Evolutionary conservation across 2,113 vertebrate species (phyloP), one percentile per base, ranked within the genome.

Genomic region (Polyodon spathula): DNA sequence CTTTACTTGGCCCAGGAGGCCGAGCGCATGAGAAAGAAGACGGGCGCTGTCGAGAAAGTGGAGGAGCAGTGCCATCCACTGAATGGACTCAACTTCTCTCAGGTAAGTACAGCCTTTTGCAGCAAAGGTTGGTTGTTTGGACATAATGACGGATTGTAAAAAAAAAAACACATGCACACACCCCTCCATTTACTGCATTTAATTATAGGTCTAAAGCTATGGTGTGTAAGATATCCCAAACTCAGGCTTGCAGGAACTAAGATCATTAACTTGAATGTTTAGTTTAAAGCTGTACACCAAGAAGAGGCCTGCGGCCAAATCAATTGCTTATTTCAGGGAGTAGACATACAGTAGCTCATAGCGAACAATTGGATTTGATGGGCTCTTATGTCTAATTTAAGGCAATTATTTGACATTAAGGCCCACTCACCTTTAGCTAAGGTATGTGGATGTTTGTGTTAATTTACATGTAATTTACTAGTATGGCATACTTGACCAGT

Each of bases 11-110:
- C 92, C 4, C 92, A 94, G 78, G 92, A 94, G 76, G 91, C 91
- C 0, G 87, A 94, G 75, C 73, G 88, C 44, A 89, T 92, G 73
- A 84, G 78, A 73, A 97, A 95, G 69, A 86, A 74, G 64, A 95
- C 85, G 0, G 92, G 93, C 0, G 92, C 90, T 1, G 90, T 96
- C 3, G 93, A 97, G 73, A 90, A 88, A 68, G 92, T 93, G 55
- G 91, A 97, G 73, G 92, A 96, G 61, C 92, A 95, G 67, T 95
- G 93, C 62, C 90, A 90, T 67, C 92, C 89, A 0, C 81, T 94
- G 40, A 93, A 94, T 15, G 88, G 90, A 8, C 83, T 96, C 61
- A 94, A 91, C 75, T 91, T 94, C 60, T 92, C 92, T 16, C 92
- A 96, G 89, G 92, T 94, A 75, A 86, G 87, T 64, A 0, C 6